Percentiles rank a stretch among this genome's conserved stretches.
phyloP scores from a whole-genome alignment of 1,140 invertebrate species.

The Homalodisca vitripennis region DNA sequence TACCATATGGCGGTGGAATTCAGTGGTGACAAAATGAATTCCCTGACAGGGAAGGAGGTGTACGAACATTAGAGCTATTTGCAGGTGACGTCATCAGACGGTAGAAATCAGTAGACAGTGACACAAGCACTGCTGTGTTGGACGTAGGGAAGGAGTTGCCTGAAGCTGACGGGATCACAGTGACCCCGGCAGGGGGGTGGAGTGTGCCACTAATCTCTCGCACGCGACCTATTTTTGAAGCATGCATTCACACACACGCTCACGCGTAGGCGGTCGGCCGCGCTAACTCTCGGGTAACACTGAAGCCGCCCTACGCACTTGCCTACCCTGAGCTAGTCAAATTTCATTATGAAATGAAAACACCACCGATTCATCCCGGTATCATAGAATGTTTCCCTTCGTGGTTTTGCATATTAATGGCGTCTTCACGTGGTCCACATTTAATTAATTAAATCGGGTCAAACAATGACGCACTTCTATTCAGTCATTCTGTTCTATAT shows the following conservation, averaged over 20 bases:
- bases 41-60: too few species aligned
- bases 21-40: too few species aligned
- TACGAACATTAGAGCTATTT: too few species aligned
- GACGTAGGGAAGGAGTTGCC: too few species aligned
- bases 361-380: neutral
- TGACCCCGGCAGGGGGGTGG: constrained; percentile 15
- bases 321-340: neutral
- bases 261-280: neutral
- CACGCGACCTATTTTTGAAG: constrained; percentile 22
- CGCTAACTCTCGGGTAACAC: constrained; percentile 13
- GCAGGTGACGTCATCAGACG: too few species aligned
- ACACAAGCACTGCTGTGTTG: too few species aligned
- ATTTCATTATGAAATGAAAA: constrained; percentile 20
- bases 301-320: neutral
- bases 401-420: constrained; percentile 22
- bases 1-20: too few species aligned
- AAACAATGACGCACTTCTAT: too few species aligned
- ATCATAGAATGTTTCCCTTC: neutral
- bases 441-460: neutral
- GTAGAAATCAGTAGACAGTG: too few species aligned
- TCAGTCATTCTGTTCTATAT: too few species aligned
- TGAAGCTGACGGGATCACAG: constrained; percentile 19
- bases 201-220: constrained; percentile 18
- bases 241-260: neutral
- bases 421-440: neutral